Percentiles rank a stretch among this genome's conserved stretches.
phyloP scores from a whole-genome alignment of 2,888 invertebrate genomes.

The Paralinhomoeus sp. region DNA sequence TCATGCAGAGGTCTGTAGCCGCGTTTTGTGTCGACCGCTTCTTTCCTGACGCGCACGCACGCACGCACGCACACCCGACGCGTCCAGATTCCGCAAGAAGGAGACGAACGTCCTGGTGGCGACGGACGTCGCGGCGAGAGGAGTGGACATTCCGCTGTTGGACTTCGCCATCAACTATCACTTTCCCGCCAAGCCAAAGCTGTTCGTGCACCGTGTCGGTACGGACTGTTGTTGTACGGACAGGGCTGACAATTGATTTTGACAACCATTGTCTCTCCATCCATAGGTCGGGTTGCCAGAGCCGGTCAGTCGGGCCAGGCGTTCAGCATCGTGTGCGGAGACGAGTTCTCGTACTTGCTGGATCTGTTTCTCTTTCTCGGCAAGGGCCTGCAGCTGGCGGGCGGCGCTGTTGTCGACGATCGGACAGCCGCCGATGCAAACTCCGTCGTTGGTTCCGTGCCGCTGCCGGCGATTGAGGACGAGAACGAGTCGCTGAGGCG shows the following conservation, averaged over 20 bases:
- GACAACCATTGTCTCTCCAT: neutral
- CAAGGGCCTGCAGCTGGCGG: conserved; percentile 42
- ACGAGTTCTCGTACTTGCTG: conserved; percentile 73
- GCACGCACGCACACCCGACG: no score
- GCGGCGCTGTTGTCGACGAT: no score
- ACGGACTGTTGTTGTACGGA: conserved; percentile 25
- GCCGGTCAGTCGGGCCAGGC: conserved; percentile 78
- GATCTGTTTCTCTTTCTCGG: conserved; percentile 84
- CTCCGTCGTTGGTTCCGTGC: conserved; percentile 47
- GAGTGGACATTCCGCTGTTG: conserved; percentile 80
- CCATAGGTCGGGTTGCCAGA: conserved; percentile 56
- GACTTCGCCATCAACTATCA: conserved; percentile 86
- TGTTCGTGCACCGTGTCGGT: conserved; percentile 96
- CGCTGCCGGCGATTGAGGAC: conserved; percentile 56
- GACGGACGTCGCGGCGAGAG: conserved; percentile 91
- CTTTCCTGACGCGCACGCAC: no score
- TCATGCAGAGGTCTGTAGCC: conserved; percentile 40
- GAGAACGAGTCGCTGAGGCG: conserved; percentile 49
- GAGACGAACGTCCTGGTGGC: conserved; percentile 65
- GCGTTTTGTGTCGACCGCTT: neutral
- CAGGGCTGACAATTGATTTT: neutral
- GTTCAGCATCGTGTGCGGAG: conserved; percentile 63
- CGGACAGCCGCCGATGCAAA: conserved; percentile 6
- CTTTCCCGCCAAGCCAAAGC: conserved; percentile 84
- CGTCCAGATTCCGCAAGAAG: conserved; percentile 51